Evolutionary conservation across 1,140 invertebrate genomes (phyloP), one percentile per base, ranked within the genome.

Genomic region (Lithobius niger): DNA sequence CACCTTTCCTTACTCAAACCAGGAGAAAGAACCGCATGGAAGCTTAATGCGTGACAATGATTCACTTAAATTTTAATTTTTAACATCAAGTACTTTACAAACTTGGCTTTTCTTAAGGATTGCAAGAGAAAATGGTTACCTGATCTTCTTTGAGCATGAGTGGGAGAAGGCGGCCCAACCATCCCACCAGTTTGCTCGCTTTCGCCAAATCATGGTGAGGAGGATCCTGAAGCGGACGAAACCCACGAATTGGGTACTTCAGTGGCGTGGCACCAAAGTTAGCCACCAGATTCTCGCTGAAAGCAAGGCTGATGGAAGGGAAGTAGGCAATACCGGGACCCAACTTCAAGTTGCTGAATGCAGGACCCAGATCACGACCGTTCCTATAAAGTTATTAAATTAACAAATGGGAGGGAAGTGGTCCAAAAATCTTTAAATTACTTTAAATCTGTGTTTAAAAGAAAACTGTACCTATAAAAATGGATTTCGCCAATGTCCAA

Each of bases 191-290:
- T 13, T 77, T 58, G 22, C 74, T 67, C 2, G 78, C 74, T 64
- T 78, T 76, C 0, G 67, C 63, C 16, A 82, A 59, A 58, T 80
- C 69, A 1, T 67, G 57, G 2, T 61, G 59, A 0, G 82, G 82
- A 1, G 78, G 65, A 1, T 73, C 69, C 71, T 88, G 83, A 0
- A 88, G 64, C 0, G 84, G 77, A 18, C 72, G 66, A 64, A 76
- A 89, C 2, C 79, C 82, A 19, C 74, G 67, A 2, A 88, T 66
- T 0, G 85, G 84, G 69, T 86, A 87, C 45, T 72, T 70, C 28
- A 86, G 71, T 0, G 83, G 83, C 3, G 76, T 79, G 18, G 76
- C 76, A 45, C 87, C 87, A 66, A 90, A 91, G 66, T 90, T 89
- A 0, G 82, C 84, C 45, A 82, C 79, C 2, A 90, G 62, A 65